phyloP scores from a whole-genome alignment of 2,113 vertebrate species.

The Hippolais icterina region DNA sequence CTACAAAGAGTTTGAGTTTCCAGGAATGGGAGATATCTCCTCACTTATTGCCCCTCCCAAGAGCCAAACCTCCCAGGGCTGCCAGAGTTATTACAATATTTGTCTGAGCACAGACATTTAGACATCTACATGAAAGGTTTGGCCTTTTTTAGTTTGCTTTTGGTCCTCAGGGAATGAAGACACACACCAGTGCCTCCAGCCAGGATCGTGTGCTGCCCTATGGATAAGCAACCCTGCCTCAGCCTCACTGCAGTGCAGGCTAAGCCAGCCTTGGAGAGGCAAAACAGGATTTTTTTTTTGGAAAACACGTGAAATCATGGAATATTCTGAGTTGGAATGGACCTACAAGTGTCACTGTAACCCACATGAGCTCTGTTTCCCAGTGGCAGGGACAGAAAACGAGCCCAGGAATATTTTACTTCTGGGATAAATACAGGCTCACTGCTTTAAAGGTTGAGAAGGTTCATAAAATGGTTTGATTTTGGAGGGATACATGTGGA shows the following conservation, averaged over 20 bases:
- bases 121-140: neutral
- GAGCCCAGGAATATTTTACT: neutral
- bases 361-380: neutral
- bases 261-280: neutral
- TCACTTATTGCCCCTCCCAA: neutral
- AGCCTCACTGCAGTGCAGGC: neutral
- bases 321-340: neutral
- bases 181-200: neutral
- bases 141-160: neutral
- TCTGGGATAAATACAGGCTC: neutral
- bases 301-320: neutral
- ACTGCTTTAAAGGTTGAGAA: neutral
- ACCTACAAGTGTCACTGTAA: neutral
- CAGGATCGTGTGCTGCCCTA: neutral
- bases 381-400: neutral
- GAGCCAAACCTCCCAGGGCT: neutral
- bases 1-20: neutral
- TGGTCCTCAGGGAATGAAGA: neutral
- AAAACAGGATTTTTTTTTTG: neutral
- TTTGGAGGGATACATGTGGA: neutral
- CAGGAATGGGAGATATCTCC: neutral
- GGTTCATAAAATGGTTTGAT: neutral
- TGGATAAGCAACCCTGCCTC: neutral
- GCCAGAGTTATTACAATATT: neutral
- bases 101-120: neutral